These are phyloP conservation scores for Phaenicophaeus curvirostris DNA, from an alignment of 2,797 vertebrate species.

Conservation along the genomic window DNA sequence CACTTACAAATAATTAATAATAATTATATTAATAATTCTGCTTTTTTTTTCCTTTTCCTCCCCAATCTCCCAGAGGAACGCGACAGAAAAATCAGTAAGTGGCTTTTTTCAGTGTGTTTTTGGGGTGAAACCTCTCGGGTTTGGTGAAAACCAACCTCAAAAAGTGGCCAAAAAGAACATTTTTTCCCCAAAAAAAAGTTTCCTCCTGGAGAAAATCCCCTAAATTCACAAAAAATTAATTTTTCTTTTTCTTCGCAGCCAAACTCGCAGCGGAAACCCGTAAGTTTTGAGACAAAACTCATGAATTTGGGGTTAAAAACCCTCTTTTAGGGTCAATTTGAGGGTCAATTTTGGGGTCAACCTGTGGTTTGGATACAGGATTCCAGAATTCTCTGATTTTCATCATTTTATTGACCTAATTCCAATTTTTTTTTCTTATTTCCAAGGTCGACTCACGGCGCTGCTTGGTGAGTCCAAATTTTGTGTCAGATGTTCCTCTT, in stretches of 20 bases:
- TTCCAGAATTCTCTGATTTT: too few relatives aligned
- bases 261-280: background rate
- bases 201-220: background rate
- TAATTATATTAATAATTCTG: too few relatives aligned
- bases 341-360: too few relatives aligned
- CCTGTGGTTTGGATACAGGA: too few relatives aligned
- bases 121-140: background rate
- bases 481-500: too few relatives aligned
- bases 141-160: background rate
- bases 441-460: background rate
- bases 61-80: background rate
- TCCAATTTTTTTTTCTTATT: accelerated
- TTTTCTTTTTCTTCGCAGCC: background rate
- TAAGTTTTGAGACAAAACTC: background rate
- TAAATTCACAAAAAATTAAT: background rate
- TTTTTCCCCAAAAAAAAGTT: too few relatives aligned
- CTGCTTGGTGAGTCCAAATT: background rate
- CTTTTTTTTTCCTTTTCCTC: background rate
- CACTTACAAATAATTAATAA: background rate
- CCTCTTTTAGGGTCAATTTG: background rate
- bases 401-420: background rate
- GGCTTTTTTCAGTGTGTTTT: accelerated
- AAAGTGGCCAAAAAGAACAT: background rate
- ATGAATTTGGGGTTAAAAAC: accelerated
- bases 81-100: background rate